Conservation (phyloP, 1,140 invertebrate genomes). For the Neodiprion lecontei region DNA sequence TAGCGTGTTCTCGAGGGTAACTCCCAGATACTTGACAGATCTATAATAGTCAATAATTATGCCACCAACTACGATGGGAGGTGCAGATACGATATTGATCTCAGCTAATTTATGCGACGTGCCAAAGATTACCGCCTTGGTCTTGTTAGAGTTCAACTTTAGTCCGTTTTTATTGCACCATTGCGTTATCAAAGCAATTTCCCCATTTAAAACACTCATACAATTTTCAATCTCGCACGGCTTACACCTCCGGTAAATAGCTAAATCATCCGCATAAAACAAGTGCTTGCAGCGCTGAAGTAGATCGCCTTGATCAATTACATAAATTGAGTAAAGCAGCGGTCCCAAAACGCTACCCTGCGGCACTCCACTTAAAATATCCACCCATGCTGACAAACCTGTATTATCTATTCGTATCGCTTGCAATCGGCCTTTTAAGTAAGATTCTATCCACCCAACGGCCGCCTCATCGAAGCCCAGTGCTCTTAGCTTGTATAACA, state of each 20-base stretch:
- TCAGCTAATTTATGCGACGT: no score
- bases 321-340: background rate
- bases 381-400: background rate
- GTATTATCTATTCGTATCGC: background rate
- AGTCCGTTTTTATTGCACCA: no score
- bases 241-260: background rate
- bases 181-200: no score
- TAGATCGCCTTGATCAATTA: background rate
- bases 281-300: background rate
- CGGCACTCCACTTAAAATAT: background rate
- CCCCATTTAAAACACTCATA: no score
- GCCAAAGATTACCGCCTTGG: no score
- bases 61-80: no score
- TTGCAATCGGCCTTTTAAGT: background rate
- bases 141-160: no score
- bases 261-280: background rate
- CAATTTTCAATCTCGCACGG: background rate
- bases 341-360: slow-evolving; percentile 3
- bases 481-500: slow-evolving; percentile 24
- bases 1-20: no score
- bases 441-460: background rate
- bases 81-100: no score
- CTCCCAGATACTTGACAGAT: no score
- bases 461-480: background rate
- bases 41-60: no score